Base-by-base conservation (phyloP, 1,140 invertebrate genomes). In the Pollicipes pollicipes region DNA sequence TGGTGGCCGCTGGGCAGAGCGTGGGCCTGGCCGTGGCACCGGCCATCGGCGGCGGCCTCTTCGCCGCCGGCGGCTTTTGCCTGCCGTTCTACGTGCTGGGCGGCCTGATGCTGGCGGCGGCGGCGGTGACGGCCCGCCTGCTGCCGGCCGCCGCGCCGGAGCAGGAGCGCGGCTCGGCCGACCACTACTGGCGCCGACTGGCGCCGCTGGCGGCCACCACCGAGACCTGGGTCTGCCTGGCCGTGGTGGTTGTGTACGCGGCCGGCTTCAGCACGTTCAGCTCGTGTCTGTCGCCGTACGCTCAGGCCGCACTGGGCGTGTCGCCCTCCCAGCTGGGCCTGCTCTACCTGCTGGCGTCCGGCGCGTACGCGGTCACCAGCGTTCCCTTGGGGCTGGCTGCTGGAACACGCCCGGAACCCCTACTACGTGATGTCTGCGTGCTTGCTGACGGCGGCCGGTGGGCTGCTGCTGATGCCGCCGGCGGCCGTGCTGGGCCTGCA, bases 61-160 rank as follows among this genome's bases (percentile, higher is more conserved):
- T 77, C 68, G 80, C 83, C 17, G 78, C 81, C 0, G 71, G 85
- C 0, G 84, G 82, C 68, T 86, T 85, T 77, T 79, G 77, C 26
- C 82, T 84, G 0, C 79, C 86, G 81, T 83, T 83, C 73, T 82
- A 81, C 74, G 78, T 82, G 30, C 76, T 85, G 6, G 80, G 80
- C 1, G 73, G 78, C 68, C 74, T 78, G 29, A 85, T 85, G 74
- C 77, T 76, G 30, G 80, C 77, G 71, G 79, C 78, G 70, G 72
- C 74, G 68, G 83, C 83, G 81, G 85, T 85, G 72, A 72, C 85
- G 26, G 75, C 85, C 28, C 84, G 83, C 76, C 70, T 76, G 74
- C 72, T 80, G 13, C 83, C 85, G 13, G 45, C 45, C 45, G 45
- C 2, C 45, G 13, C 45, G 45, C 2, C 45, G 13, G 45, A 58